Base-by-base conservation (phyloP, 2,888 invertebrate species). In the Helleia helle region DNA sequence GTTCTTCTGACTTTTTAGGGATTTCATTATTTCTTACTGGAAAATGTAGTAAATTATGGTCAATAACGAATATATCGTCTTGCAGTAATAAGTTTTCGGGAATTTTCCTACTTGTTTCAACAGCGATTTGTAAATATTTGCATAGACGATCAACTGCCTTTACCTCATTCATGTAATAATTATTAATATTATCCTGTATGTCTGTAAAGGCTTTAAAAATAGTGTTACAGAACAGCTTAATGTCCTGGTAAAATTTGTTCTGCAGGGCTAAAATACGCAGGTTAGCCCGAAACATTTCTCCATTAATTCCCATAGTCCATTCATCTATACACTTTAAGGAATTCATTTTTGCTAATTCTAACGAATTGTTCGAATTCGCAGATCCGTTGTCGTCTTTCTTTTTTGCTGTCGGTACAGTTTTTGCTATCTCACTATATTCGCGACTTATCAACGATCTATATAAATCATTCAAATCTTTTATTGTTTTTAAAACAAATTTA, bases 261-360 rank as follows among this genome's bases (percentile, higher is more conserved):
- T 77, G 66, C 48, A 72, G 52, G 48, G 65, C 73, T 17, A 56
- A 47, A 41, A 87, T 55, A 34, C 88, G 77, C 31, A 85, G 55
- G 31, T 62, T 70, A 1, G 76, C 72, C 47, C 90, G 71, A 42
- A 68, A 75, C 54, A 79, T 72, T 70, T 90, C 90, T 14, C 87
- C 89, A 40, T 79, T 73, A 3, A 87, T 59, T 6, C 85, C 88
- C 59, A 80, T 79, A 11, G 69, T 67, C 88, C 89, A 90, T 62
- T 90, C 89, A 14, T 86, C 76, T 9, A 87, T 58, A 50, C 79
- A 81, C 57, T 74, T 83, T 9, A 80, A 46, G 38, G 66, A 71
- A 48, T 81, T 80, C 25, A 51, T 41, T 54, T 73, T 83, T 44
- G 71, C 87, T 29, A 60, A 59, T 60, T 62, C 75, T 57, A 68